phyloP scores from a whole-genome alignment of 2,113 vertebrate genomes.

The Acrocephalus arundinaceus region DNA sequence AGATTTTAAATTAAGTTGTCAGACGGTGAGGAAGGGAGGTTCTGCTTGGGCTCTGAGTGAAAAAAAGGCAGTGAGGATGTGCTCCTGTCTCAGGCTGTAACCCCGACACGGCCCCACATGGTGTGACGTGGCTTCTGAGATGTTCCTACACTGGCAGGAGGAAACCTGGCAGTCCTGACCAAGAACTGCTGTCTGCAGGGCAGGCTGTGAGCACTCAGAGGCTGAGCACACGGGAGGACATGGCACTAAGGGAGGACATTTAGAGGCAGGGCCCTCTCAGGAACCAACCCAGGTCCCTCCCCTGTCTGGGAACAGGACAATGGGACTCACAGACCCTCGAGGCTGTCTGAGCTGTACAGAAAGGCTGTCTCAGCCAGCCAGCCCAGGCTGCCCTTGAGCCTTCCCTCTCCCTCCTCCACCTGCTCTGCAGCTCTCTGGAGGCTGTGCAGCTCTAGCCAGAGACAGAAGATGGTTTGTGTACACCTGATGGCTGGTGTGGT shows the following conservation, averaged over 20 bases:
- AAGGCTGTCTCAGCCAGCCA: neutral
- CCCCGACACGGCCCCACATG: rapidly evolving
- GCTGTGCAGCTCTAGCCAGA: neutral
- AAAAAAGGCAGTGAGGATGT: neutral
- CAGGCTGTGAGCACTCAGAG: neutral
- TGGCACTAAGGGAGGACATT: neutral
- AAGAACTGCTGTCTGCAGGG: neutral
- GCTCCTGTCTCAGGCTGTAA: neutral
- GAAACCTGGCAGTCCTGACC: neutral
- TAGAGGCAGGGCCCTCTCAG: neutral
- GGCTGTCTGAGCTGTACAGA: neutral
- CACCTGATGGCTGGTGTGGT: too few relatives aligned
- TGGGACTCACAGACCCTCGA: neutral
- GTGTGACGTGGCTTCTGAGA: neutral
- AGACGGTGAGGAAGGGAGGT: neutral
- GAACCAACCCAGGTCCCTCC: neutral
- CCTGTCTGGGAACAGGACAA: too few relatives aligned
- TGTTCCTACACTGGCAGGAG: neutral
- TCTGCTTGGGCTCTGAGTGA: neutral
- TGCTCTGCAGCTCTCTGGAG: rapidly evolving
- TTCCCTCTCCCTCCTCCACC: neutral
- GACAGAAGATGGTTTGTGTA: neutral
- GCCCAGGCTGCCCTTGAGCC: neutral
- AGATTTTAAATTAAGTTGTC: conserved; percentile 23
- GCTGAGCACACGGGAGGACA: neutral